Base-by-base conservation (phyloP, 2,113 vertebrate genomes). In the Cricetomys ansorgei region DNA sequence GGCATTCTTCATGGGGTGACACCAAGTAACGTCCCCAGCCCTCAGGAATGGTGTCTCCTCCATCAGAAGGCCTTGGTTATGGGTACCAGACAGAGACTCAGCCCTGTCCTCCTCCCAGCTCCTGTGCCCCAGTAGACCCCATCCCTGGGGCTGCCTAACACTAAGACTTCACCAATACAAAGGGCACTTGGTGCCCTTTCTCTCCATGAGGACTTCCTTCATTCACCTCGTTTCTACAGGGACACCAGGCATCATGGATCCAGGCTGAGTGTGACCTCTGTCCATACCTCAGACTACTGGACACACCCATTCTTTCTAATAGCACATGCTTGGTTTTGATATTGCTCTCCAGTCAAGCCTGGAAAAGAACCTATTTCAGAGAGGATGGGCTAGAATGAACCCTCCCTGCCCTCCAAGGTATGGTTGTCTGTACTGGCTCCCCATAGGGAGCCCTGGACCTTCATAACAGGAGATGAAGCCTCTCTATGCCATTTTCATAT, bases 231-330 rank as follows among this genome's bases (percentile, higher is more conserved):
- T 96, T 96, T 97, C 94, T 92, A 9, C 6, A 50, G 91, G 76
- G 59, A 83, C 83, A 95, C 96, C 96, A 91, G 48, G 92, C 91
- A 89, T 70, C 88, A 83, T 81, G 85, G 96, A 97, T 92, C 88
- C 50, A 37, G 50, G 94, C 94, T 88, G 96, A 92, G 92, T 92
- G 93, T 96, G 23, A 81, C 75, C 72, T 81, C 90, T 48, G 94
- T 91, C 96, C 79, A 88, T 0, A 0, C 3, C 91, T 48, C 65
- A 89, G 64, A 91, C 97, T 96, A 84, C 75, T 94, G 91, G 72
- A 96, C 83, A 92, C 37, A n/a, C 76, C 87, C 95, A 87, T 94
- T 98, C 73, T 96, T 92, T 97, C 21, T 92, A 53, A 31, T 27
- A 27, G 62, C 76, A 19, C 11, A 50, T n/a, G 92, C 77, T 10